Base-by-base conservation (phyloP, 2,888 invertebrate genomes). In the Biston stratarius region DNA sequence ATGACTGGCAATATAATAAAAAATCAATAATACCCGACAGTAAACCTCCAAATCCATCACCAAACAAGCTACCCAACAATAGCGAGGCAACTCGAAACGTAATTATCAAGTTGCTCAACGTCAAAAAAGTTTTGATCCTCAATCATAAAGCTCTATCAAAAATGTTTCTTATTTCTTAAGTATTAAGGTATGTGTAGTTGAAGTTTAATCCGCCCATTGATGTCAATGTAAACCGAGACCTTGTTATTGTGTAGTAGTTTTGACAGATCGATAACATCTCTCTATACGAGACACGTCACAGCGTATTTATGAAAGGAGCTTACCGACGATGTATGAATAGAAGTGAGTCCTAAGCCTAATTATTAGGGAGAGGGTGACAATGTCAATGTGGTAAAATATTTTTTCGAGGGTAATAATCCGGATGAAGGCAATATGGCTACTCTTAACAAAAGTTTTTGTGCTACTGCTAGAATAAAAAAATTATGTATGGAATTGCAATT, bases 221-320 rank as follows among this genome's bases (percentile, higher is more conserved):
- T 76, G 73, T 68, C 69, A 69, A 67, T 74, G 83, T 81, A 82
- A 83, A 72, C 73, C 70, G 81, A 82, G 76, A 82, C 75, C 79
- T 82, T 80, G 82, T 83, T 82, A 80, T 79, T 72, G 78, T 71
- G 77, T 81, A 77, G 80, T 79, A 74, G 72, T 74, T 76, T 74
- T 79, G 82, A 81, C 80, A 79, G 76, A 71, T 74, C 72, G 74
- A 74, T 74, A 74, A 72, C 74, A 70, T 74, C 75, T 72, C 60
- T 60, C 53, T 59, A 60, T 63, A 61, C 47, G 64, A 64, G 70
- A 60, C 67, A 66, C 69, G 70, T 73, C 74, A 72, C 73, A 61
- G 57, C 61, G 67, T 61, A 66, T 73, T 70, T 71, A 45, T 65
- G 63, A 69, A 71, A 63, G 63, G 61, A 64, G 69, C 62, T 68